phyloP scores from a whole-genome alignment of 1,140 invertebrate species.

The Mercenaria mercenaria region DNA sequence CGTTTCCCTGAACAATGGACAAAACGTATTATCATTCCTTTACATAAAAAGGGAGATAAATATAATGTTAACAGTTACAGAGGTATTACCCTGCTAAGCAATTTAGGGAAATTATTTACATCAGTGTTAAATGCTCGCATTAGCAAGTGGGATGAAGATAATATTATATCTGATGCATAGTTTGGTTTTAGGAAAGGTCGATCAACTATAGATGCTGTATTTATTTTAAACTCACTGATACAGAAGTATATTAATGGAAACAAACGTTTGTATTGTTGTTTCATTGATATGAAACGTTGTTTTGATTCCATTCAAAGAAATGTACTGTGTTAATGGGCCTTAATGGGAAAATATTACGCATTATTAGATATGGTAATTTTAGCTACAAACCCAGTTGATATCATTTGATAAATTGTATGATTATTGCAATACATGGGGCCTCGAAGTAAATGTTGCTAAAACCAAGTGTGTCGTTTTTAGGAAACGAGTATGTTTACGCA shows the following conservation, averaged over 20 bases:
- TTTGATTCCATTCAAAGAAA: neutral
- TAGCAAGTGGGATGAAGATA: constrained; percentile 18
- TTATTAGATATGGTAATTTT: neutral
- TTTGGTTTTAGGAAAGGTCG: constrained; percentile 59
- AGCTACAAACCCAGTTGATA: neutral
- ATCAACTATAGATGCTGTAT: constrained; percentile 34
- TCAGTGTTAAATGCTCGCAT: constrained; percentile 61
- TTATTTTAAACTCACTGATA: neutral
- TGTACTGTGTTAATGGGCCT: neutral
- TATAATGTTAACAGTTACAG: constrained; percentile 61
- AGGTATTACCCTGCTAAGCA: constrained; percentile 63
- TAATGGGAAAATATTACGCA: neutral
- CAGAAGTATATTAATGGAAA: neutral
- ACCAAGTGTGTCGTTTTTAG: neutral
- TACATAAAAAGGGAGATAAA: constrained; percentile 61
- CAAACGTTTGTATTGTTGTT: neutral
- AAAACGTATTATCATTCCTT: constrained; percentile 62
- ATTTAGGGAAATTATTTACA: constrained; percentile 64
- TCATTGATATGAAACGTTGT: neutral
- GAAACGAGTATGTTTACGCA: neutral
- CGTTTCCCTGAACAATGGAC: constrained; percentile 56
- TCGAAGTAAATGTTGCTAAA: neutral
- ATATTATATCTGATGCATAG: constrained; percentile 56
- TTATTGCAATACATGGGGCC: neutral
- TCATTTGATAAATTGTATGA: neutral